Evolutionary conservation across 2,888 invertebrate genomes (phyloP).

Genomic region (Pheosia tremula): DNA sequence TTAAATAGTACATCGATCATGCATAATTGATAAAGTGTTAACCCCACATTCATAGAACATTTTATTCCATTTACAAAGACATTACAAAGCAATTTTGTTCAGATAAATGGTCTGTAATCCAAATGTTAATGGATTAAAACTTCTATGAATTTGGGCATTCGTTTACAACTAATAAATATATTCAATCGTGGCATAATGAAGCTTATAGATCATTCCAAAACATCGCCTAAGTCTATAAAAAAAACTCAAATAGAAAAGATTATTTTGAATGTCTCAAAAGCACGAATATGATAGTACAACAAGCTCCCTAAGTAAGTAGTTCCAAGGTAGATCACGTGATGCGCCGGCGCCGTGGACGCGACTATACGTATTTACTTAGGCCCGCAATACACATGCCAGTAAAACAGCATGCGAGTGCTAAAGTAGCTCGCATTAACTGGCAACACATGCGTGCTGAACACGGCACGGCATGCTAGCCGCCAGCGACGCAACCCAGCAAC

Average conservation of each 20-base stretch:
- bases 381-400: too few relatives aligned
- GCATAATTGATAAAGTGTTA: slow-evolving; percentile 40
- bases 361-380: slow-evolving; percentile 9
- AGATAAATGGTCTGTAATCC: too few relatives aligned
- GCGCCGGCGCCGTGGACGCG: slow-evolving; percentile 55
- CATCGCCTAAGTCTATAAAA: slow-evolving; percentile 44
- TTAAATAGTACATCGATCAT: slow-evolving; percentile 40
- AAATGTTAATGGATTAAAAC: too few relatives aligned
- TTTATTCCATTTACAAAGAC: too few relatives aligned
- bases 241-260: slow-evolving; percentile 43
- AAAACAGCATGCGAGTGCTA: too few relatives aligned
- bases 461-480: too few relatives aligned
- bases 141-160: not conserved
- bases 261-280: slow-evolving; percentile 57
- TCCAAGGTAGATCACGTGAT: slow-evolving; percentile 62
- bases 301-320: slow-evolving; percentile 61
- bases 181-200: slow-evolving; percentile 39
- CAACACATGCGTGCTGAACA: too few relatives aligned
- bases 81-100: too few relatives aligned
- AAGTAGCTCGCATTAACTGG: too few relatives aligned
- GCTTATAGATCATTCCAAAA: slow-evolving; percentile 46
- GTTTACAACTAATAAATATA: slow-evolving; percentile 41
- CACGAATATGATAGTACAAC: slow-evolving; percentile 58
- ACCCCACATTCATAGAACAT: too few relatives aligned
- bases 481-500: too few relatives aligned